Evolutionary conservation across 2,113 vertebrate genomes (phyloP).

Genomic region (Xiphorhynchus elegans): DNA sequence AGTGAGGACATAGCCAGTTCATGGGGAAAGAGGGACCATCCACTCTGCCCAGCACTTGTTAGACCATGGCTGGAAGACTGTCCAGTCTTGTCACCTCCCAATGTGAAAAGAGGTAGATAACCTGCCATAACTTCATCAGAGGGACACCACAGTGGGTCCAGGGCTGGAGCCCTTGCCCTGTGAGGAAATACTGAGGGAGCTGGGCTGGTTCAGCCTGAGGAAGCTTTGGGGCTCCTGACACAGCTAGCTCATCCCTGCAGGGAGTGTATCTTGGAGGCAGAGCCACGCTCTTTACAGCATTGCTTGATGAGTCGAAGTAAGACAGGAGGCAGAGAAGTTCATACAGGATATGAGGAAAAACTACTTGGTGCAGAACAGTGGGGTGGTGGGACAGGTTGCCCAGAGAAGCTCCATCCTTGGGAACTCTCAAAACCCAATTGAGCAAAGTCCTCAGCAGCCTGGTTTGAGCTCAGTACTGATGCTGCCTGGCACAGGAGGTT

Average conservation of each 20-base stretch:
- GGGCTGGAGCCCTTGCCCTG: background rate
- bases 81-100: background rate
- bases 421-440: background rate
- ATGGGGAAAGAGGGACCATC: fast-evolving
- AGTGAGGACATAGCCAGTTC: fast-evolving
- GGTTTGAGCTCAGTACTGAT: background rate
- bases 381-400: background rate
- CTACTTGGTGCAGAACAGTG: background rate
- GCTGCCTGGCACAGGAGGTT: background rate
- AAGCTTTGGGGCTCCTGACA: background rate
- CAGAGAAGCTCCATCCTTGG: background rate
- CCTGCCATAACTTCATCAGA: background rate
- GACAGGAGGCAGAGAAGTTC: background rate
- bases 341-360: background rate
- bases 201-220: background rate
- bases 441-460: background rate
- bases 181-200: background rate
- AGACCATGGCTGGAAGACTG: background rate
- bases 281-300: background rate
- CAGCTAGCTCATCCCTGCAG: fast-evolving
- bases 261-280: background rate
- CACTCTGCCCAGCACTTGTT: background rate
- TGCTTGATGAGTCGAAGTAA: background rate
- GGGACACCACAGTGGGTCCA: no score
- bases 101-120: background rate